A percentile compares a stretch with the other conserved stretches of the same genome.
Evolutionary conservation across 2,797 vertebrate species (phyloP).

Genomic region (Takifugu ocellatus): DNA sequence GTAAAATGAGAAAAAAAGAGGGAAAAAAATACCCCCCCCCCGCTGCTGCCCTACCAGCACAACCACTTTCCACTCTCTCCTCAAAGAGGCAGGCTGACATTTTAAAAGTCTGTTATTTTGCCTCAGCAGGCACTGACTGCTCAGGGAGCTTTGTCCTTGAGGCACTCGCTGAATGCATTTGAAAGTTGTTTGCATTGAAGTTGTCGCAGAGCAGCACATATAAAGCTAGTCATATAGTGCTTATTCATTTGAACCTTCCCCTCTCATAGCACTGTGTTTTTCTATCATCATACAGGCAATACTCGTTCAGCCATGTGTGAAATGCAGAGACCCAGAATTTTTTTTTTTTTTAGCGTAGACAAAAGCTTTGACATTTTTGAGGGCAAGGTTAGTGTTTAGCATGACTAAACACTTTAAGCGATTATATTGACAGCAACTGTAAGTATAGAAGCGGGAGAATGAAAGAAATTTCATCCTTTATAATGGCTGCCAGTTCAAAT

Average conservation of each 20-base stretch:
- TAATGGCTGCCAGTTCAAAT: conserved; percentile 36
- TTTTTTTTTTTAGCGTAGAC: too few relatives aligned
- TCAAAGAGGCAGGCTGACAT: conserved; percentile 66
- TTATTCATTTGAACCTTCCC: conserved; percentile 15
- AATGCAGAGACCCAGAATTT: too few relatives aligned
- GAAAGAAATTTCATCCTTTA: conserved; percentile 20
- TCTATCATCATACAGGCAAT: too few relatives aligned
- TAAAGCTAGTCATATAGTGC: neutral
- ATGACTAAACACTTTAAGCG: neutral
- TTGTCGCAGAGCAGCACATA: conserved; percentile 12
- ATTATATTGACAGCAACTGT: neutral
- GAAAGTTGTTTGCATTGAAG: conserved; percentile 36
- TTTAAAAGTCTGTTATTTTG: conserved; percentile 67
- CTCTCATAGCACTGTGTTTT: neutral
- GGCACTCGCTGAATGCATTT: conserved; percentile 32
- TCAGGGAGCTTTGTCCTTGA: conserved; percentile 60
- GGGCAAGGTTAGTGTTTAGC: neutral
- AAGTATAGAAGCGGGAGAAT: neutral
- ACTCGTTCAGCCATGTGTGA: too few relatives aligned
- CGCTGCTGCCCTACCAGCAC: neutral
- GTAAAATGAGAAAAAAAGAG: conserved; percentile 63
- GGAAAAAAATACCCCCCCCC: conserved; percentile 28
- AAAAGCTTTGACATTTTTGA: neutral
- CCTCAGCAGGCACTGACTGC: conserved; percentile 53
- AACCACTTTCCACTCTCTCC: conserved; percentile 40